Percentiles rank a stretch among this genome's conserved stretches.
Conservation (phyloP, 2,113 vertebrate genomes). For the Passer domesticus region DNA sequence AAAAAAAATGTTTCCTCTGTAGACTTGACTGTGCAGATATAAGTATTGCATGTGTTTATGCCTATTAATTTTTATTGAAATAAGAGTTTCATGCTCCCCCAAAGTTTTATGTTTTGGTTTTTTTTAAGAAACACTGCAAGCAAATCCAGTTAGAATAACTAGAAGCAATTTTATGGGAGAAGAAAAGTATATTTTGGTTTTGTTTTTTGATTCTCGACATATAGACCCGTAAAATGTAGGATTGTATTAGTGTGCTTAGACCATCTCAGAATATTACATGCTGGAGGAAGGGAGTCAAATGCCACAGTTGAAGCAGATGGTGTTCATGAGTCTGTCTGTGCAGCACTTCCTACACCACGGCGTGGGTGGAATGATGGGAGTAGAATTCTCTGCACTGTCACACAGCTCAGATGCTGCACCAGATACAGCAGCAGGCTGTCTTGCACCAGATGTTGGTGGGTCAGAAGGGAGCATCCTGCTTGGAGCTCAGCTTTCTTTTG, state of each 20-base stretch:
- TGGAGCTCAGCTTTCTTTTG: neutral
- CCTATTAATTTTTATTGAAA: neutral
- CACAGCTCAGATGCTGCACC: neutral
- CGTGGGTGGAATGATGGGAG: neutral
- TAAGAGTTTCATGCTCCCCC: neutral
- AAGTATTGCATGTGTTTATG: neutral
- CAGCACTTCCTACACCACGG: neutral
- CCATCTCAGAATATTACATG: neutral
- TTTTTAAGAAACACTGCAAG: neutral
- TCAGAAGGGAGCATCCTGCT: neutral
- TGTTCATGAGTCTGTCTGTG: constrained; percentile 29
- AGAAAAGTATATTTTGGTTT: neutral
- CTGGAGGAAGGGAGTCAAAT: neutral
- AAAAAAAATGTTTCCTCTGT: neutral
- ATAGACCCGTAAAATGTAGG: neutral
- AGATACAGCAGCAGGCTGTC: neutral
- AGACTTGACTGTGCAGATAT: neutral
- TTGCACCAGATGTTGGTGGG: neutral
- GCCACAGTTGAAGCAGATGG: constrained; percentile 32
- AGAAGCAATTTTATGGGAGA: neutral
- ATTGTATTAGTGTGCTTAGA: neutral
- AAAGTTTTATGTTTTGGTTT: neutral
- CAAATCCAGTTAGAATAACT: neutral
- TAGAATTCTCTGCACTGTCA: neutral
- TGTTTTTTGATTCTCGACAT: neutral